phyloP scores from a whole-genome alignment of 92 coral and sea anemone species.

The Zoanthus solanderi region DNA sequence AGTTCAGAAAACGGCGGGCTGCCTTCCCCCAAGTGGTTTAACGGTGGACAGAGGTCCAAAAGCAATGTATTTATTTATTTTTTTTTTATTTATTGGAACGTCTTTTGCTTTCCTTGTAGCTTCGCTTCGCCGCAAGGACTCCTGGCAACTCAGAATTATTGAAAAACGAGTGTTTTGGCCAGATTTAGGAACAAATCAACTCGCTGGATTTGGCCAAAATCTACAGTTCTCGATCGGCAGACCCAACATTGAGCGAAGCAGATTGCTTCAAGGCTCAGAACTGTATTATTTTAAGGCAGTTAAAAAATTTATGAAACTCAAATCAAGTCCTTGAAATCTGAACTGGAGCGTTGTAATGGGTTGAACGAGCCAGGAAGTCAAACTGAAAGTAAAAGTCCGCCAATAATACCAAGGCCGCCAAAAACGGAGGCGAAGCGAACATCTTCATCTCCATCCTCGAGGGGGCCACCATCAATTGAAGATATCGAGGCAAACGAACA shows the following conservation, averaged over 20 bases:
- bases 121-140: not conserved
- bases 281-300: too few relatives aligned
- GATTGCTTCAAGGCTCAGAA: too few relatives aligned
- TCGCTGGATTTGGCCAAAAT: too few relatives aligned
- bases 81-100: not conserved
- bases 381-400: not conserved
- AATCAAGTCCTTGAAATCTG: not conserved
- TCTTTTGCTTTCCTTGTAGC: constrained; percentile 7
- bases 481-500: too few relatives aligned
- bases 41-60: constrained; percentile 1
- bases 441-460: too few relatives aligned
- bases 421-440: not conserved
- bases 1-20: not conserved
- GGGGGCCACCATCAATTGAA: too few relatives aligned
- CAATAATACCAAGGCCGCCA: not conserved
- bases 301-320: not conserved
- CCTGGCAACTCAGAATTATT: not conserved
- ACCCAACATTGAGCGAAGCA: too few relatives aligned
- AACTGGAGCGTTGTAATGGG: not conserved
- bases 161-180: not conserved
- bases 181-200: not conserved
- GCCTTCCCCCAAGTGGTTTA: constrained; percentile 1
- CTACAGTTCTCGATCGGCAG: too few relatives aligned
- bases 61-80: not conserved
- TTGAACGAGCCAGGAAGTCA: not conserved